Conservation (phyloP, 1,140 invertebrate genomes). For the Bactericera cockerelli region DNA sequence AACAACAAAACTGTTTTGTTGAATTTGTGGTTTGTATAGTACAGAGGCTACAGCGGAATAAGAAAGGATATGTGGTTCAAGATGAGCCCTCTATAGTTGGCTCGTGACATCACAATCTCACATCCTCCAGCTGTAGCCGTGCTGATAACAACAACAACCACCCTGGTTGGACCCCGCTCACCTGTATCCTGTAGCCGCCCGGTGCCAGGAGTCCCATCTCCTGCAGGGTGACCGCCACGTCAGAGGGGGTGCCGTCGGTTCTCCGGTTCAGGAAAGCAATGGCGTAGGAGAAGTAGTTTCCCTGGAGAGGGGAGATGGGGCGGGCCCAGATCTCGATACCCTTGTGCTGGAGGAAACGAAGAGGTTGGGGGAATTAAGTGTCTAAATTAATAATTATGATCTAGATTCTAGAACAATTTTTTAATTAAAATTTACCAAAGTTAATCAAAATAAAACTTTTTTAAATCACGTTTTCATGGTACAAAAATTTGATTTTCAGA, state of each 20-base stretch:
- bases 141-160: too few species aligned
- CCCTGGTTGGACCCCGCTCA: too few species aligned
- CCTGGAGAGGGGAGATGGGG: conserved; percentile 62
- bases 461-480: too few species aligned
- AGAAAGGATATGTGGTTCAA: too few species aligned
- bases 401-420: too few species aligned
- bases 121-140: too few species aligned
- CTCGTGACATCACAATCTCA: too few species aligned
- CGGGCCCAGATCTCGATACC: conserved; percentile 85
- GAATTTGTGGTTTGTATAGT: too few species aligned
- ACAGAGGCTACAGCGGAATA: too few species aligned
- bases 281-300: conserved; percentile 72
- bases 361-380: conserved; percentile 12
- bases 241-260: conserved; percentile 78
- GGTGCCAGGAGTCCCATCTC: conserved; percentile 64
- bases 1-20: too few species aligned
- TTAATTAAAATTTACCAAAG: conserved; percentile 10
- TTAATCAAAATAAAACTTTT: neutral
- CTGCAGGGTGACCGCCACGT: conserved; percentile 67
- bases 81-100: too few species aligned
- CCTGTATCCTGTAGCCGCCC: conserved; percentile 69
- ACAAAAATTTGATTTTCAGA: too few species aligned
- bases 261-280: conserved; percentile 72
- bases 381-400: neutral
- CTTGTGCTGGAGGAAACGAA: conserved; percentile 48